Evolutionary conservation across 2,113 vertebrate species (phyloP).

Genomic region (Piaya cayana): DNA sequence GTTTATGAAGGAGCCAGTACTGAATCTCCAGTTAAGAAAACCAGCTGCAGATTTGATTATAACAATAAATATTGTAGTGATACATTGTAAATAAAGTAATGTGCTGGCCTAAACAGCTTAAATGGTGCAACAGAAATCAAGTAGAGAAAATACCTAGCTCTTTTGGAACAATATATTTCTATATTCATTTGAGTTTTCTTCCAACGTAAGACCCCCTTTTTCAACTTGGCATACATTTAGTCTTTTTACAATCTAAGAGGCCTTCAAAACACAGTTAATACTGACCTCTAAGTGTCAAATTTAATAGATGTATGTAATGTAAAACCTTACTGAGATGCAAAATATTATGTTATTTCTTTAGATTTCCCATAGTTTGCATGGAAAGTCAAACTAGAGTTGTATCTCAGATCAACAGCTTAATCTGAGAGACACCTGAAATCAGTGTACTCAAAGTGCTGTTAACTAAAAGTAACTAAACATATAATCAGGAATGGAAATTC

Average conservation of each 20-base stretch:
- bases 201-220: not conserved
- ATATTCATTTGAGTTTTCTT: not conserved
- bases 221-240: not conserved
- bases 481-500: not conserved
- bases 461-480: not conserved
- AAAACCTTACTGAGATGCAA: not conserved
- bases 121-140: not conserved
- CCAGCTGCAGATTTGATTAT: conserved; percentile 40
- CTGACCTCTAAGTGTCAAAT: not conserved
- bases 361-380: not conserved
- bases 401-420: not conserved
- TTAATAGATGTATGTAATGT: not conserved
- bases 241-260: not conserved
- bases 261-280: not conserved
- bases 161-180: not conserved
- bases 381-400: not conserved
- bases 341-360: not conserved
- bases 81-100: conserved; percentile 30
- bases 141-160: not conserved
- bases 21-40: conserved; percentile 25
- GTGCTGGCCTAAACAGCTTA: conserved; percentile 25
- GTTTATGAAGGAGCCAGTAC: not conserved
- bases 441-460: not conserved
- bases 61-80: conserved; percentile 46
- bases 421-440: not conserved